A percentile compares a stretch with the other conserved stretches of the same genome.
Evolutionary conservation across 2,797 vertebrate genomes (phyloP).

Genomic region (Micropoecilia bifurca): DNA sequence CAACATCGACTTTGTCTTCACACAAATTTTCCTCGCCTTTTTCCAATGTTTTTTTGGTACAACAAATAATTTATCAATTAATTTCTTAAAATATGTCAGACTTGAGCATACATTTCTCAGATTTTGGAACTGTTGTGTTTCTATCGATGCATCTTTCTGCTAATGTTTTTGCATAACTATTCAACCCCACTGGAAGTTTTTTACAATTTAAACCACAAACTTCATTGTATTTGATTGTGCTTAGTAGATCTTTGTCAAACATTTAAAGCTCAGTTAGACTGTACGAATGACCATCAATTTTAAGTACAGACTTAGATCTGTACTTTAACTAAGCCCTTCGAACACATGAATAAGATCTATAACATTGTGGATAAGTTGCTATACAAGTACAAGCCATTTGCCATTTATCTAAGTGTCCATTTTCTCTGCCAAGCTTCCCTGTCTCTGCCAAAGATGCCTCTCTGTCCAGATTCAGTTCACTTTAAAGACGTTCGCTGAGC

Average conservation of each 20-base stretch:
- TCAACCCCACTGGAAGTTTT: neutral
- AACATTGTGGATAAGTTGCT: neutral
- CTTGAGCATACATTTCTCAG: neutral
- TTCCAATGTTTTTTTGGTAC: neutral
- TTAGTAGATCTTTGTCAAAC: neutral
- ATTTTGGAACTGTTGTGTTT: neutral
- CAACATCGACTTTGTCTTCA: constrained; percentile 28
- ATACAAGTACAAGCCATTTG: no score
- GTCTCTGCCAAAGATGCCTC: neutral
- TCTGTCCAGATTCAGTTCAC: neutral
- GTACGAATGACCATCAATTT: neutral
- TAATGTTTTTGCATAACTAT: neutral
- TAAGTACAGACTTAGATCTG: neutral
- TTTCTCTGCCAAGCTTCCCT: neutral
- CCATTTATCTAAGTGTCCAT: neutral
- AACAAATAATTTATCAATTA: neutral
- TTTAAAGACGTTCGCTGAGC: neutral
- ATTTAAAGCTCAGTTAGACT: neutral
- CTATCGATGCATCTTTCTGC: neutral
- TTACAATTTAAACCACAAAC: neutral
- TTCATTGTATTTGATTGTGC: neutral
- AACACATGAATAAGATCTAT: neutral
- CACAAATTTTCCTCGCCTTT: constrained; percentile 8
- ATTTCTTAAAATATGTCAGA: neutral
- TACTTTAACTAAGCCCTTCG: neutral